These are phyloP conservation scores for Pelecanoides urinatrix DNA, from an alignment of 2,113 vertebrate genomes.

Conservation along the genomic window DNA sequence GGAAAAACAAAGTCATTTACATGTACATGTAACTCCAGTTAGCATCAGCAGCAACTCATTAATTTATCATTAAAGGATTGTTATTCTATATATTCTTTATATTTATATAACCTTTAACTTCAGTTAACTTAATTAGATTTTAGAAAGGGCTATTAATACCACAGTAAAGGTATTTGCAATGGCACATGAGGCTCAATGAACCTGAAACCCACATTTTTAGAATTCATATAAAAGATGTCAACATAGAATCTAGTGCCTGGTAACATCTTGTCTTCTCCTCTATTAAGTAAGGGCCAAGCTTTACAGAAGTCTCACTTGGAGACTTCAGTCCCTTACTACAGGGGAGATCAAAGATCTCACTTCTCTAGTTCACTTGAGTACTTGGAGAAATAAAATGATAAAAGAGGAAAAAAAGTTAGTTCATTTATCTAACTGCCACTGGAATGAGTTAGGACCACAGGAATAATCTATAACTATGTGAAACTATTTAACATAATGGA, in stretches of 20 bases:
- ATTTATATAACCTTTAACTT: neutral
- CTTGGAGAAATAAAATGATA: neutral
- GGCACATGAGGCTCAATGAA: neutral
- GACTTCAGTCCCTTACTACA: no score
- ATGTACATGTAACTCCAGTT: neutral
- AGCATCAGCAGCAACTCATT: neutral
- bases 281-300: neutral
- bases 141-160: neutral
- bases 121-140: neutral
- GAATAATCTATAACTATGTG: neutral
- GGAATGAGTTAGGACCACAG: neutral
- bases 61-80: neutral
- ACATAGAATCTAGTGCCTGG: neutral
- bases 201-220: neutral
- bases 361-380: neutral
- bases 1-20: neutral
- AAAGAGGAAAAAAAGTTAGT: no score
- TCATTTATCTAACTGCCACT: neutral
- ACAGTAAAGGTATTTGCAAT: neutral
- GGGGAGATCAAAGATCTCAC: no score
- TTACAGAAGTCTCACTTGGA: neutral
- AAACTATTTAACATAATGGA: neutral
- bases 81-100: neutral
- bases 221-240: neutral
- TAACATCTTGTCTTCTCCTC: neutral